Conservation (phyloP, 2,888 invertebrate genomes). For the Resseliella maxima region DNA sequence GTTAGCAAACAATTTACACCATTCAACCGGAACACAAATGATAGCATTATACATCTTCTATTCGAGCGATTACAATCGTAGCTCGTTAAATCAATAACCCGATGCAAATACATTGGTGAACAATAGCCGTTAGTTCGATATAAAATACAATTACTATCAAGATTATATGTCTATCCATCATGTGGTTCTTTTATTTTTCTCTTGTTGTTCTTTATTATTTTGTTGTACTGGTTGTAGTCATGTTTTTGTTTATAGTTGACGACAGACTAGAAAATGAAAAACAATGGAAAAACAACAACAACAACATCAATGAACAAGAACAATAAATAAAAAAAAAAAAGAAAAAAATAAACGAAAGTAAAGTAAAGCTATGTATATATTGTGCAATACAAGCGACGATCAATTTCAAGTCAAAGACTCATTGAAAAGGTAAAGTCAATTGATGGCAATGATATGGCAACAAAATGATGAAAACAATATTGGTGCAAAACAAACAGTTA, state of each 20-base stretch:
- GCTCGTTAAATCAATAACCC: constrained; percentile 29
- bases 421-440: background rate
- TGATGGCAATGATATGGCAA: background rate
- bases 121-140: constrained; percentile 1
- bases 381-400: background rate
- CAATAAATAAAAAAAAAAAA: background rate
- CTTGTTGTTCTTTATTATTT: background rate
- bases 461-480: constrained; percentile 19
- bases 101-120: constrained; percentile 20
- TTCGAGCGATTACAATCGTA: constrained; percentile 36
- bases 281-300: background rate
- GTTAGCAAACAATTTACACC: constrained; percentile 51
- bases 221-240: background rate
- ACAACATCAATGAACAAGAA: background rate
- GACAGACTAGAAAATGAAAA: background rate
- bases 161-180: constrained; percentile 34
- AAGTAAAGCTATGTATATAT: background rate
- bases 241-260: background rate
- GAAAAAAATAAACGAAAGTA: background rate
- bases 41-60: constrained; percentile 29
- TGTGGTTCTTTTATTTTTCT: too few relatives aligned
- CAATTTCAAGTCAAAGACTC: constrained; percentile 43
- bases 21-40: constrained; percentile 48
- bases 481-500: background rate
- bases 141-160: constrained; percentile 40